These are phyloP conservation scores for Chondrosia reniformis DNA, from an alignment of 37 sponge, comb jelly and placozoan genomes.

Conservation along the genomic window DNA sequence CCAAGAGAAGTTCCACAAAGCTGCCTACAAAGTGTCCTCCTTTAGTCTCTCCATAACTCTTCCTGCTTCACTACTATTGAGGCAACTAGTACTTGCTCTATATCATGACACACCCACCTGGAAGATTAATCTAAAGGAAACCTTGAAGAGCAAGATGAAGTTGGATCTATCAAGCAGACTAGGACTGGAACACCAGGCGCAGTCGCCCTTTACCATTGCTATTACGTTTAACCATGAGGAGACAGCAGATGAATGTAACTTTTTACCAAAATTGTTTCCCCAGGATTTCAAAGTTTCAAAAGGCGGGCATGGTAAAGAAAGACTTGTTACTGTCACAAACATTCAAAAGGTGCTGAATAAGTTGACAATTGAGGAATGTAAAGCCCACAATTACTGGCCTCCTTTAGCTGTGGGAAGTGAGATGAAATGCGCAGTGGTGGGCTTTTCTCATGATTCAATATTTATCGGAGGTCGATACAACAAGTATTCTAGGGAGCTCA, in stretches of 20 bases:
- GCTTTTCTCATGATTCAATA: slow-evolving; percentile 40
- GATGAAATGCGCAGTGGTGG: neutral
- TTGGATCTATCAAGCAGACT: neutral
- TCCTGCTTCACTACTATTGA: slow-evolving; percentile 32
- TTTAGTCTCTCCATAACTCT: slow-evolving; percentile 30
- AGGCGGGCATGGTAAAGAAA: too few relatives aligned
- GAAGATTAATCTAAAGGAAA: neutral
- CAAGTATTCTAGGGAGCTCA: slow-evolving; percentile 81
- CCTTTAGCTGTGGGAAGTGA: slow-evolving; percentile 2
- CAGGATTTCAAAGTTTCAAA: neutral
- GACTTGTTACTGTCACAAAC: neutral
- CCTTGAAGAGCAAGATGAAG: slow-evolving; percentile 29
- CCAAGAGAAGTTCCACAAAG: slow-evolving; percentile 7
- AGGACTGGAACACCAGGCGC: neutral
- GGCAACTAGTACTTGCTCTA: neutral
- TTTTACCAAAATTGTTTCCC: slow-evolving; percentile 17
- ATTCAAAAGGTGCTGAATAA: slow-evolving; percentile 24
- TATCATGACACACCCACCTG: neutral
- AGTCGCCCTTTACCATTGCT: slow-evolving; percentile 37
- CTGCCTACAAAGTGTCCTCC: slow-evolving; percentile 19
- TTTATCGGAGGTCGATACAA: slow-evolving; percentile 87
- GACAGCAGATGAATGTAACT: slow-evolving; percentile 6
- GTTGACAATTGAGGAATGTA: slow-evolving; percentile 3
- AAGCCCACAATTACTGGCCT: slow-evolving; percentile 17
- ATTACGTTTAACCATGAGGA: slow-evolving; percentile 28